Conservation (phyloP, 2,888 invertebrate species). For the Aelia acuminata region DNA sequence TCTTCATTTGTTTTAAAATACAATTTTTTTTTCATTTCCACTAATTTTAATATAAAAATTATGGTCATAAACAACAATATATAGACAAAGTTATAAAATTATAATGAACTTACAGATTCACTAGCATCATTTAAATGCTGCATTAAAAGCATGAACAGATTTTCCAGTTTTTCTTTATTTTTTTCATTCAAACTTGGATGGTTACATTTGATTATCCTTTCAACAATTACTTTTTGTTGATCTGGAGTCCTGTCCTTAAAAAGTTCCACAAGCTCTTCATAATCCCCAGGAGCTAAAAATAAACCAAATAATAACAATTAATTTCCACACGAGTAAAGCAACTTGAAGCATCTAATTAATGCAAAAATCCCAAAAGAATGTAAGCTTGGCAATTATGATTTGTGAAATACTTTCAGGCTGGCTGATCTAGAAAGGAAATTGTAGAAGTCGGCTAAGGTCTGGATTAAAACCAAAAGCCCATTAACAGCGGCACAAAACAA, state of each 20-base stretch:
- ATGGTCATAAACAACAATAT: no score
- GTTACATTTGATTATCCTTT: conserved; percentile 89
- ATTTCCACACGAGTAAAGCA: background rate
- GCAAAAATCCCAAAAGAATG: no score
- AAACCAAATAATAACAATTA: conserved; percentile 65
- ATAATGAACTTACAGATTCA: conserved; percentile 60
- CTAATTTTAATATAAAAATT: no score
- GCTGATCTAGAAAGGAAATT: no score
- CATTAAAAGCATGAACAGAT: conserved; percentile 82
- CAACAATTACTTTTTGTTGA: conserved; percentile 80
- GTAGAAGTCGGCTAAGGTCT: no score
- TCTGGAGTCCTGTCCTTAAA: conserved; percentile 75
- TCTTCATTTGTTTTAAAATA: no score
- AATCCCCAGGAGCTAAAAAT: conserved; percentile 75
- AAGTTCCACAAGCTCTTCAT: conserved; percentile 76
- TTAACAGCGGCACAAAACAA: no score
- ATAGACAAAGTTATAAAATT: no score
- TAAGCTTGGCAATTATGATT: no score
- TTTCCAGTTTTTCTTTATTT: conserved; percentile 83
- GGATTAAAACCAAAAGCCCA: no score
- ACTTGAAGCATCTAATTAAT: background rate
- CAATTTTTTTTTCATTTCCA: no score
- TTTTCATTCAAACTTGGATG: conserved; percentile 84
- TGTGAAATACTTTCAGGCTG: no score
- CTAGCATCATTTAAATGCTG: conserved; percentile 81